Evolutionary conservation across 2,113 vertebrate genomes (phyloP), one percentile per base, ranked within the genome.

Genomic region (Lethenteron reissneri): DNA sequence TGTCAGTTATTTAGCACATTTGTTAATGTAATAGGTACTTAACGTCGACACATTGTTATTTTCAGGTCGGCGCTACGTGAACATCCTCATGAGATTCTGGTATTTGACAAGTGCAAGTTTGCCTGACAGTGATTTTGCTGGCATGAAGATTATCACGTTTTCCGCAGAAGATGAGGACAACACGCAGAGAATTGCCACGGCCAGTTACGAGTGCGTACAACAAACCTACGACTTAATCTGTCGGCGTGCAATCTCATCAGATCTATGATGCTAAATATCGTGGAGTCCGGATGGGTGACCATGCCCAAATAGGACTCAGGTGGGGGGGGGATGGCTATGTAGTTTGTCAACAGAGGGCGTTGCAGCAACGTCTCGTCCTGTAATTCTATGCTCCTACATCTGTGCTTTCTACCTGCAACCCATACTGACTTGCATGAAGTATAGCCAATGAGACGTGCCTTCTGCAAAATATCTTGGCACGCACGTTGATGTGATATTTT

Each of bases 31-130:
- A 41, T 1, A 73, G 14, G 41, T 70, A 14, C 19, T 56, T 56
- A 70, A 70, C 60, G 41, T 19, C 14, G 15, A 74, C 79, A 4
- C 72, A 56, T 79, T 71, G 70, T 80, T 62, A 70, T 9, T 76
- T 3, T 80, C 9, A 90, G 92, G 85, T 74, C 87, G 88, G 70
- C 92, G 87, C 75, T 95, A 92, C 82, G 91, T 94, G 78, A 86
- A 84, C 70, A 95, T 97, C 78, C 77, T 94, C 78, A 91, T 92
- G 89, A 84, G 85, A 17, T 97, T 92, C 81, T 97, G 89, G 89
- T 97, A 97, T 77, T 78, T 94, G 76, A 88, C 87, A 4, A 87
- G 81, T 73, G 85, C 83, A 17, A 79, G 70, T 56, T 79, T 97
- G 68, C 84, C 88, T 71, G 84, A 86, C 1, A 79, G 86, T 14